Percentiles rank a stretch among this genome's conserved stretches.
These are phyloP conservation scores for Eulacestoma nigropectus DNA, from an alignment of 2,113 vertebrate species.

Conservation along the genomic window DNA sequence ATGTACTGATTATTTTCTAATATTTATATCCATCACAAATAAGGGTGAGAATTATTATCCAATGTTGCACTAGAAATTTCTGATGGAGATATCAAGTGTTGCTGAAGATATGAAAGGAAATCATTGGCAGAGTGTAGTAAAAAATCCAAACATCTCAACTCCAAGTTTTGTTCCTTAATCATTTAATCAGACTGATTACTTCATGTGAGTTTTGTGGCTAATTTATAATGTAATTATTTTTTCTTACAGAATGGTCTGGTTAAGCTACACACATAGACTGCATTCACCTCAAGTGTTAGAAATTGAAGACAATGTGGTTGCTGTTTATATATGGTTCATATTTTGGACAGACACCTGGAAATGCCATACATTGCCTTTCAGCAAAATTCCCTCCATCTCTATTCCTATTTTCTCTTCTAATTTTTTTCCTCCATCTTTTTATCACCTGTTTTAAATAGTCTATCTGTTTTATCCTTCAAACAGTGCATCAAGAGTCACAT, in stretches of 20 bases:
- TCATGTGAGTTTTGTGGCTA: background rate
- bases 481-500: background rate
- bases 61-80: background rate
- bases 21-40: background rate
- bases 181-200: background rate
- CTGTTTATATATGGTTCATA: background rate
- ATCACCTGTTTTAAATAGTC: background rate
- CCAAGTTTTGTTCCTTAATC: background rate
- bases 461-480: background rate
- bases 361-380: background rate
- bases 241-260: background rate
- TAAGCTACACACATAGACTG: background rate
- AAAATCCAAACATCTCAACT: background rate
- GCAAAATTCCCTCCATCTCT: background rate
- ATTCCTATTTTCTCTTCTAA: background rate
- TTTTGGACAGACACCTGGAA: background rate
- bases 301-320: background rate
- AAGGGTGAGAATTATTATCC: background rate
- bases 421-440: background rate
- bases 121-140: background rate
- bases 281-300: background rate
- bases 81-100: background rate
- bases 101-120: background rate
- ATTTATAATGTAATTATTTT: background rate
- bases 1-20: background rate